Evolutionary conservation across 2,113 vertebrate species (phyloP), one percentile per base, ranked within the genome.

Genomic region (Pedionomus torquatus): DNA sequence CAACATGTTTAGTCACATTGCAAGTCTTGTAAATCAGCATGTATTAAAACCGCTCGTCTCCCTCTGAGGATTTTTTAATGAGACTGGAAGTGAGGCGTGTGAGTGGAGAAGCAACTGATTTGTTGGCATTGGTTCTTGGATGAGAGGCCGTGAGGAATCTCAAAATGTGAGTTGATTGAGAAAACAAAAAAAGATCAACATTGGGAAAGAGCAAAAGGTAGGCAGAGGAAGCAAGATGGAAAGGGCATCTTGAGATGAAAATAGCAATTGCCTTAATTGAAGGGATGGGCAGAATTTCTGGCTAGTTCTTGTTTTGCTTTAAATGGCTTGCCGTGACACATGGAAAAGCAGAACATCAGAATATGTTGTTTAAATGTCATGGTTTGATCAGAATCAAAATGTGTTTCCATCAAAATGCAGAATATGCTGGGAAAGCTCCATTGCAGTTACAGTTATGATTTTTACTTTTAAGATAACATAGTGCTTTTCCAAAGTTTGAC

Each of bases 1-100:
- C n/a, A n/a, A n/a, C n/a, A n/a, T n/a, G n/a, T n/a, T n/a, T 96
- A 93, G 83, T 81, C 68, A 58, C 66, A 60, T 92, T 94, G 72
- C 41, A 70, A 95, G 83, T 92, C 86, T 83, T 90, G 76, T 89
- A 94, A 95, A 95, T 93, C 90, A 96, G 90, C 5, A 7, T 51
- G 66, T 81, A 93, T 94, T 95, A 94, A 92, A 94, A 94, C 77
- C 76, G 85, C 75, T 83, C 43, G 14, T 93, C 75, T 74, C 93
- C 90, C 51, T 92, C 72, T 24, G 46, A 69, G 83, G 64, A 16
- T 41, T 95, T 84, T 64, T 58, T 74, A 96, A 74, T 55, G 88
- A 94, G 72, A 24, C 80, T 93, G 88, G 83, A 83, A 88, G 48
- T 39, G 17, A 58, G 78, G 80, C 55, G 10, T 68, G 43, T 70